These are phyloP conservation scores for Drosophila kikkawai DNA, from an alignment of 1,140 invertebrate genomes.

Conservation along the genomic window DNA sequence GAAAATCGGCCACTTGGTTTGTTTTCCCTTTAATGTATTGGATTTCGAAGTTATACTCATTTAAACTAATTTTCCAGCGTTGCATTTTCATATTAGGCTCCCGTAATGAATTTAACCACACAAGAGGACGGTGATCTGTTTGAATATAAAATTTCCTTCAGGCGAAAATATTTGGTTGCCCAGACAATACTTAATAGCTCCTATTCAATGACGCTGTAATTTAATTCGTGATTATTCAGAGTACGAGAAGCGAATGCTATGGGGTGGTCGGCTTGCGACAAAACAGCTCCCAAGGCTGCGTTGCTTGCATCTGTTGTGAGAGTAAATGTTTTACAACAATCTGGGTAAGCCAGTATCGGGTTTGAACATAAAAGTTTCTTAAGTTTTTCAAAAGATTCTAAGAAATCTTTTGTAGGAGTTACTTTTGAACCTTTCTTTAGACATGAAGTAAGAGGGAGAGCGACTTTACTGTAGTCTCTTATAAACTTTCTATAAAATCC, in stretches of 20 bases:
- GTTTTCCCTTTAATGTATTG: neutral
- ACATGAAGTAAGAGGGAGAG: neutral
- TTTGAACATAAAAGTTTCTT: neutral
- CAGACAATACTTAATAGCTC: neutral
- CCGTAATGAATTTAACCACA: conserved; percentile 1
- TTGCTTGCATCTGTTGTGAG: conserved; percentile 1
- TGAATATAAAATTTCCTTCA: neutral
- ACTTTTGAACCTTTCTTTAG: too few species aligned
- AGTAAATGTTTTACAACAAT: neutral
- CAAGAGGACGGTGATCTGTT: neutral
- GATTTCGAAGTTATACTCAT: neutral
- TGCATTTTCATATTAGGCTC: neutral
- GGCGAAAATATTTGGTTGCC: neutral
- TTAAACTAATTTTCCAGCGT: neutral
- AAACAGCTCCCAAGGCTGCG: too few species aligned
- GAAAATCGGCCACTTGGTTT: neutral
- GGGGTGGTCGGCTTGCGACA: neutral
- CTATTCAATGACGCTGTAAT: neutral
- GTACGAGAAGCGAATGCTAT: neutral
- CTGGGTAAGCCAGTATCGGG: neutral
- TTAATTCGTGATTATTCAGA: neutral
- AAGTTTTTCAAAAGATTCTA: neutral
- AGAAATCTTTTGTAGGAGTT: too few species aligned
- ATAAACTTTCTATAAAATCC: neutral
- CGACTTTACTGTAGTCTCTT: neutral